Evolutionary conservation across 1,140 invertebrate genomes (phyloP).

Genomic region (Venturia canescens): DNA sequence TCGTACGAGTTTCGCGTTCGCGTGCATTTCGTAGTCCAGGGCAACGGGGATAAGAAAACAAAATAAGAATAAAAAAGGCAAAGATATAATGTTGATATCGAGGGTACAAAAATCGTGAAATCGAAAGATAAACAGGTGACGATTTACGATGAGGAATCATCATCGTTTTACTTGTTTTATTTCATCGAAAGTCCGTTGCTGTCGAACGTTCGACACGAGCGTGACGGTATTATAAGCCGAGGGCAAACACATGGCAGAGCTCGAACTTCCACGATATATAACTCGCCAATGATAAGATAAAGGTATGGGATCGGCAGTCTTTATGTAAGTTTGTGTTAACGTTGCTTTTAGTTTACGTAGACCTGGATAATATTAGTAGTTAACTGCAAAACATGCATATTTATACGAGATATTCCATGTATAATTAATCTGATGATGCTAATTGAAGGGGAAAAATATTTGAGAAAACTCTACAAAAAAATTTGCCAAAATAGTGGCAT

Average conservation of each 20-base stretch:
- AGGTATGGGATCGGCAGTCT: constrained; percentile 57
- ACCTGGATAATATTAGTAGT: not conserved
- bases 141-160: constrained; percentile 9
- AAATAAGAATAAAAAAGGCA: no score
- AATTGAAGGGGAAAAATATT: no score
- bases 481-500: no score
- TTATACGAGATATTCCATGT: no score
- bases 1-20: not conserved
- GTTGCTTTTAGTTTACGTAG: not conserved
- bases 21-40: not conserved
- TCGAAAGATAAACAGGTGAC: not conserved
- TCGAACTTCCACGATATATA: constrained; percentile 60
- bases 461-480: no score
- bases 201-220: constrained; percentile 8
- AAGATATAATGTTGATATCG: not conserved
- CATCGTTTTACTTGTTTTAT: not conserved
- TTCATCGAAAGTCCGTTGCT: not conserved
- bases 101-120: not conserved
- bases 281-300: constrained; percentile 69
- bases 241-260: constrained; percentile 54
- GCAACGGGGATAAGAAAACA: not conserved
- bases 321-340: not conserved
- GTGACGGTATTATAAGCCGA: constrained; percentile 1
- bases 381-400: not conserved
- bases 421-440: no score